A percentile compares a stretch with the other conserved stretches of the same genome.
Evolutionary conservation across 1,140 invertebrate genomes (phyloP).

Genomic region (Drosophila kanapiae): DNA sequence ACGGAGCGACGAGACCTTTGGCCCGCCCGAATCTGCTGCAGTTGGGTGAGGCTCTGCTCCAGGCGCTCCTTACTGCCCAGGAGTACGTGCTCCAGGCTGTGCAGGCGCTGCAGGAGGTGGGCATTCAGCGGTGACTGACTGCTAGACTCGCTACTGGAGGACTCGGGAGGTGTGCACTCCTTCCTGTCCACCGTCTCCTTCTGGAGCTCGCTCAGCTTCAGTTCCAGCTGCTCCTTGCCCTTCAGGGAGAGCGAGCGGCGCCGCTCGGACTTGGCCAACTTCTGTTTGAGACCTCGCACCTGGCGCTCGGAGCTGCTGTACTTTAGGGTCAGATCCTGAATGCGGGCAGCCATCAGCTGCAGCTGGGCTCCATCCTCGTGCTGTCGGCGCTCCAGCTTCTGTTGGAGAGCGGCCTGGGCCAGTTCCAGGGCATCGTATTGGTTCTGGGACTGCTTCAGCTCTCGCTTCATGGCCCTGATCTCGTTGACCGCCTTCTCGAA

Average conservation of each 20-base stretch:
- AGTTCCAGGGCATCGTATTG: slow-evolving; percentile 93
- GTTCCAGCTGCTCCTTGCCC: slow-evolving; percentile 92
- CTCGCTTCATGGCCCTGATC: slow-evolving; percentile 92
- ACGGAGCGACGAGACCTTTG: slow-evolving; percentile 87
- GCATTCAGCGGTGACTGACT: slow-evolving; percentile 63
- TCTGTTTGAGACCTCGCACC: slow-evolving; percentile 91
- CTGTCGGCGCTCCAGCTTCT: slow-evolving; percentile 89
- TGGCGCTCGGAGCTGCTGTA: slow-evolving; percentile 93
- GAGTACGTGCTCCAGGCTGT: slow-evolving; percentile 87
- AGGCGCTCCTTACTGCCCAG: slow-evolving; percentile 86
- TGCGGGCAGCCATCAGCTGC: slow-evolving; percentile 92
- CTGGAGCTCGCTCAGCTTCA: slow-evolving; percentile 92
- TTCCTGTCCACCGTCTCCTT: slow-evolving; percentile 90
- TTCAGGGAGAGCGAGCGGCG: slow-evolving; percentile 93
- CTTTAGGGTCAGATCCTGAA: slow-evolving; percentile 94
- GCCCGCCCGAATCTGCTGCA: slow-evolving; percentile 86
- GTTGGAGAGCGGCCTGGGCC: slow-evolving; percentile 90
- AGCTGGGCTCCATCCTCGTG: slow-evolving; percentile 91
- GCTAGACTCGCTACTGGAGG: slow-evolving; percentile 53
- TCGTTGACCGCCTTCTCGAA: slow-evolving; percentile 94
- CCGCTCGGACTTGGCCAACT: slow-evolving; percentile 92
- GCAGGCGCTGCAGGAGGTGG: slow-evolving; percentile 87
- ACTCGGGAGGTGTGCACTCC: slow-evolving; percentile 55
- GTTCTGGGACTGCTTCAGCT: slow-evolving; percentile 92
- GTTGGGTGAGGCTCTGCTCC: slow-evolving; percentile 84